Base-by-base conservation (phyloP, 64 coral and sea anemone species). In the Porites lutea region DNA sequence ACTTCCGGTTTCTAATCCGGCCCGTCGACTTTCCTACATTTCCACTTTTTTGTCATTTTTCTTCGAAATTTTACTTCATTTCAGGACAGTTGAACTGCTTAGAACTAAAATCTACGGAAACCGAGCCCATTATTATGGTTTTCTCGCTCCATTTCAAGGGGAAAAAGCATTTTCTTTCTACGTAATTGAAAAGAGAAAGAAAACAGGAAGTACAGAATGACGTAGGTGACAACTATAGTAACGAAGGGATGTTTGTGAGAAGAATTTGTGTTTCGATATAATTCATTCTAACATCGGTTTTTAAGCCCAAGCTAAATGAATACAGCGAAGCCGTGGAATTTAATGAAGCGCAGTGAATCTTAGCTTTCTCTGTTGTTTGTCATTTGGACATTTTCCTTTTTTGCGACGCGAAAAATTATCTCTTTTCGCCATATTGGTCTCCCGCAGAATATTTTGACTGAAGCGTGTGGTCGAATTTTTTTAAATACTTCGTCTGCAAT, bases 201-300 rank as follows among this genome's bases (percentile, higher is more conserved):
- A 84, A 84, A 84, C 81, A 84, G 81, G 81, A 84, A 84, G 81
- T 47, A 20, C 49, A 49, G 11, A 64, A 84, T 84, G 81, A 84
- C 81, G 81, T 84, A 61, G 69, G 81, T 19, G 81, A 84, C 81
- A 67, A 84, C 81, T 84, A 84, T 84, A 84, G 81, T 84, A 52
- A 84, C 62, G 62, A 84, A 65, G 73, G 19, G 45, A 52, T 3
- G 18, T 6, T 4, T 11, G 19, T 68, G 45, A 12, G 43, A 68
- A 84, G 81, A 84, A 84, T 64, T 63, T 84, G 20, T 3, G 9
- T 51, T 13, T 84, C 68, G 62, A 84, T 50, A 18, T 19, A 11
- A 20, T 11, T 65, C 15, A 50, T 51, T 15, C 16, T 68, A 51
- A 68, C 46, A 15, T 81, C 16, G 14, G 27, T 37, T 37, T 37